phyloP scores from a whole-genome alignment of 1,140 invertebrate species.

The Bradysia coprophila region DNA sequence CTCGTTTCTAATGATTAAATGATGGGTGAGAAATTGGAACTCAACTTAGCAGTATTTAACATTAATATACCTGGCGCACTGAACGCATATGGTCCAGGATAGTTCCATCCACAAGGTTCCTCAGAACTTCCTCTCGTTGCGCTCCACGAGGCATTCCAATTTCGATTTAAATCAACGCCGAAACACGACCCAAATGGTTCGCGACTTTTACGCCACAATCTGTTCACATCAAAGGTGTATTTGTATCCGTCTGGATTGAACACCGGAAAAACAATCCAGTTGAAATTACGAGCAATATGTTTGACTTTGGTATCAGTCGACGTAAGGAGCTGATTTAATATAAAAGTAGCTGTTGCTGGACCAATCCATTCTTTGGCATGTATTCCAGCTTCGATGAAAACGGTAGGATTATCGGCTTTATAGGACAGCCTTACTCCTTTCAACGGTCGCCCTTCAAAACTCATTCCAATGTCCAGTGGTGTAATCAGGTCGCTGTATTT shows the following conservation, averaged over 20 bases:
- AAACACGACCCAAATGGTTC: slow-evolving; percentile 26
- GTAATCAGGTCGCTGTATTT: slow-evolving; percentile 28
- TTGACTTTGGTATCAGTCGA: slow-evolving; percentile 22
- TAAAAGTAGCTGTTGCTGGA: slow-evolving; percentile 46
- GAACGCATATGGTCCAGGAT: slow-evolving; percentile 38
- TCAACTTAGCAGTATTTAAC: too few species aligned
- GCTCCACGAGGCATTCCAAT: slow-evolving; percentile 20
- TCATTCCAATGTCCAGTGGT: slow-evolving; percentile 27
- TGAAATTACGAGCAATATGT: slow-evolving; percentile 29
- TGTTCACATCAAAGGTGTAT: slow-evolving; percentile 28
- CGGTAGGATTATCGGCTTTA: slow-evolving; percentile 24
- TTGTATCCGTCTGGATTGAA: slow-evolving; percentile 54
- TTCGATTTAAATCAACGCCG: slow-evolving; percentile 29
- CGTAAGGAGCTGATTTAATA: slow-evolving; percentile 41
- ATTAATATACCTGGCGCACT: slow-evolving; percentile 52
- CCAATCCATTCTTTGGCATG: slow-evolving; percentile 65
- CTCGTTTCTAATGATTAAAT: too few species aligned
- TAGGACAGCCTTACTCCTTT: slow-evolving; percentile 36
- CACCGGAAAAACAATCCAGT: slow-evolving; percentile 38
- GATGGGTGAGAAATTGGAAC: too few species aligned
- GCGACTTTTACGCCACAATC: slow-evolving; percentile 54
- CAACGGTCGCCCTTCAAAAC: slow-evolving; percentile 33
- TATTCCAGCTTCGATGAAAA: slow-evolving; percentile 44
- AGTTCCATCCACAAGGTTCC: slow-evolving; percentile 37
- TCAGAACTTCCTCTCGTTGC: slow-evolving; percentile 32